These are phyloP conservation scores for Calliopum simillimum DNA, from an alignment of 2,888 invertebrate species.

Conservation along the genomic window DNA sequence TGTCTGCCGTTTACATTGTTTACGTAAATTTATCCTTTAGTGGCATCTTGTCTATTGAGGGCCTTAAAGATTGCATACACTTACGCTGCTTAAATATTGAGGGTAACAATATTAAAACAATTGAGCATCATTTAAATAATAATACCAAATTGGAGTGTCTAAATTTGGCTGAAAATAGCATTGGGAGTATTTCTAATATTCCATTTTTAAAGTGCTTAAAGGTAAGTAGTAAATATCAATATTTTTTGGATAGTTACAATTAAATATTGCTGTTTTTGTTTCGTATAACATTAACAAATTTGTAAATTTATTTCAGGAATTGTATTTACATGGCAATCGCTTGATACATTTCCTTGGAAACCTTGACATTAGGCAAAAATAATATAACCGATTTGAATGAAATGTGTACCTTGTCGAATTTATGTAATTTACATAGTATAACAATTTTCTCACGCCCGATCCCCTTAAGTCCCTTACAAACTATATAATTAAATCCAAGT, in stretches of 20 bases:
- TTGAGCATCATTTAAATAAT: constrained; percentile 87
- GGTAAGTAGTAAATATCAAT: no score
- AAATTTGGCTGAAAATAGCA: constrained; percentile 90
- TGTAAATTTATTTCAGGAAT: constrained; percentile 71
- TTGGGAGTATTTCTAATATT: constrained; percentile 86
- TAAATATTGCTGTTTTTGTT: no score
- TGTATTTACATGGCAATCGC: constrained; percentile 87
- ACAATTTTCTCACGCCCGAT: no score
- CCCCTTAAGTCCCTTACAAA: no score
- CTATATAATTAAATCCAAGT: no score
- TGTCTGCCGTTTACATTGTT: constrained; percentile 81
- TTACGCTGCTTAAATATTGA: constrained; percentile 85
- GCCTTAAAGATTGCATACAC: constrained; percentile 84
- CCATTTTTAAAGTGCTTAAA: constrained; percentile 84
- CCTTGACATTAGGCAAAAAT: constrained; percentile 84
- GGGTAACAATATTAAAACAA: constrained; percentile 93
- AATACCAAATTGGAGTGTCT: constrained; percentile 85
- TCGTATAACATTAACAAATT: no score
- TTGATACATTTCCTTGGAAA: constrained; percentile 81
- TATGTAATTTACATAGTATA: constrained; percentile 82
- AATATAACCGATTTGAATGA: constrained; percentile 87
- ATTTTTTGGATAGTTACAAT: no score
- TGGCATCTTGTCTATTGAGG: constrained; percentile 89
- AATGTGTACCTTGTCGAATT: constrained; percentile 82
- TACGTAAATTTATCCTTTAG: constrained; percentile 88